Evolutionary conservation across 2,113 vertebrate species (phyloP).

Genomic region (Grantiella picta): DNA sequence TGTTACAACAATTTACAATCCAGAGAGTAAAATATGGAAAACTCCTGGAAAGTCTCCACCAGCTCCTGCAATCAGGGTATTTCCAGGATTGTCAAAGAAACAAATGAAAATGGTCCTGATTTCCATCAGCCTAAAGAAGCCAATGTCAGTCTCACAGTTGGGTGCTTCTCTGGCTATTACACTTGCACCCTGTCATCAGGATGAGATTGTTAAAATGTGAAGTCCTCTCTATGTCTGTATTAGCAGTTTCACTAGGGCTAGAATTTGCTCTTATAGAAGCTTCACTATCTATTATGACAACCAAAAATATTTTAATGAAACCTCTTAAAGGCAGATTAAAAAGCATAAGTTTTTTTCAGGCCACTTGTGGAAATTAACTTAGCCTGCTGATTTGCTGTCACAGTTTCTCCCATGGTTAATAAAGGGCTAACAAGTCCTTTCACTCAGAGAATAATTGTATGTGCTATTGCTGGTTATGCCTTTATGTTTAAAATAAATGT

Average conservation of each 20-base stretch:
- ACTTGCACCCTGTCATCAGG: not conserved
- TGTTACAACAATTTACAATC: not conserved
- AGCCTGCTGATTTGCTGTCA: constrained; percentile 2
- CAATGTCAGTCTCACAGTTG: not conserved
- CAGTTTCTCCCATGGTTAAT: not conserved
- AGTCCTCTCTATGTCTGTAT: not conserved
- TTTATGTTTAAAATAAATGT: not conserved
- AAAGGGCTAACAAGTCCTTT: not conserved
- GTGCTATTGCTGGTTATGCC: not conserved
- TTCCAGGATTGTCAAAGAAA: not conserved
- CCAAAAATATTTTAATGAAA: not conserved
- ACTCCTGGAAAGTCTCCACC: not conserved
- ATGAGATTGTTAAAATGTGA: not conserved
- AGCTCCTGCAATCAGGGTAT: not conserved
- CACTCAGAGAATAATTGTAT: not conserved
- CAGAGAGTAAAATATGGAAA: not conserved
- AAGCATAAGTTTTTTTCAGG: not conserved
- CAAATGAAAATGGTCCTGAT: not conserved
- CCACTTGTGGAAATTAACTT: not conserved
- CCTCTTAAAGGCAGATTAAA: not conserved
- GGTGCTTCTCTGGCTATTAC: not conserved
- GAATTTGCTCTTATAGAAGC: not conserved
- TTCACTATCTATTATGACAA: not conserved
- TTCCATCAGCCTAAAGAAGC: not conserved
- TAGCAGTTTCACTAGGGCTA: not conserved